These are phyloP conservation scores for Rhinoptilus africanus DNA, from an alignment of 2,113 vertebrate genomes.

Conservation along the genomic window DNA sequence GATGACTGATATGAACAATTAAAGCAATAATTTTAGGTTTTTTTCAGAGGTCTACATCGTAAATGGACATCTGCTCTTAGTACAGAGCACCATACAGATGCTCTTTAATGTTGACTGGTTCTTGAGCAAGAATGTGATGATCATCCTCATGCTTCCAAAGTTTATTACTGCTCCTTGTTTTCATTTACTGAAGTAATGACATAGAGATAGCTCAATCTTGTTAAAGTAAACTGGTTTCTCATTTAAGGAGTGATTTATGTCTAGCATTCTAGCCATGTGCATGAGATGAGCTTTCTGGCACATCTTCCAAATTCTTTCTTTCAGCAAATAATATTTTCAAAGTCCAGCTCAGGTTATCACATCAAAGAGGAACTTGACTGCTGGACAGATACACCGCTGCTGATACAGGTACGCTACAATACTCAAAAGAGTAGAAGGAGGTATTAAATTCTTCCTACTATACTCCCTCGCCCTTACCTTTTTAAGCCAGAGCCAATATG, in stretches of 20 bases:
- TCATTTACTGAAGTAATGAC: not conserved
- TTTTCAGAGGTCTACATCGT: not conserved
- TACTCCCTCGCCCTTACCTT: not conserved
- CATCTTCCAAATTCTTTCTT: not conserved
- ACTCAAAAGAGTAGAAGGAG: not conserved
- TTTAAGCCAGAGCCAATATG: not conserved
- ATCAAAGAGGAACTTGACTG: not conserved
- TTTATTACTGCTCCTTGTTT: not conserved
- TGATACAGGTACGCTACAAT: not conserved
- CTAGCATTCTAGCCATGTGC: not conserved
- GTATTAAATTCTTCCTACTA: not conserved
- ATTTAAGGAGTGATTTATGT: not conserved
- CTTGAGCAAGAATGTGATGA: not conserved
- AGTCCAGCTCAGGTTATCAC: not conserved
- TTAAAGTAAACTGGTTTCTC: not conserved
- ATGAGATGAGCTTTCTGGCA: not conserved
- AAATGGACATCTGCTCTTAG: not conserved
- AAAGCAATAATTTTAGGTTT: not conserved
- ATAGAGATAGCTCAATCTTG: not conserved
- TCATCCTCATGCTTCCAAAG: not conserved
- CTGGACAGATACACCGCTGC: not conserved
- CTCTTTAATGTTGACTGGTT: not conserved
- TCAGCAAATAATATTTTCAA: not conserved
- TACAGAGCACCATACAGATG: not conserved
- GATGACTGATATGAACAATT: not conserved